A percentile compares a stretch with the other conserved stretches of the same genome.
These are phyloP conservation scores for cattle (Bos taurus) DNA, from an alignment of 2,113 vertebrate species.

Conservation along the genomic window DNA sequence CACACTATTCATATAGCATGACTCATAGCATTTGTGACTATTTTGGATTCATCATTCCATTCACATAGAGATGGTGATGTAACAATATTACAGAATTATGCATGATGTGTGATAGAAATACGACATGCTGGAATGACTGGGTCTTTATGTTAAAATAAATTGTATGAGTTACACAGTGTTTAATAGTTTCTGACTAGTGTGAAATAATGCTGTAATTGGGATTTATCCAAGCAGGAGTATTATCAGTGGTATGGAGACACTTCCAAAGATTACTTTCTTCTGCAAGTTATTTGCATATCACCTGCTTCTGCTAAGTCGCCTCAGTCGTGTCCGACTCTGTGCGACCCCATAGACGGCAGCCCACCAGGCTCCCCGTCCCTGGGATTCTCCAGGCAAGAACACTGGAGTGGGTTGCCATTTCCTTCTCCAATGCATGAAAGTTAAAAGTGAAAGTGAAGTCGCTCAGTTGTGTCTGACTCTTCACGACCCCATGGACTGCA, in stretches of 20 bases:
- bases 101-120: constrained; percentile 15
- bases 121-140: neutral
- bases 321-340: too few relatives aligned
- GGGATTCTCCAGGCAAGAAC: too few relatives aligned
- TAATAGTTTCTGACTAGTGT: neutral
- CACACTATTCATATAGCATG: constrained; percentile 15
- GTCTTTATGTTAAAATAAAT: constrained; percentile 1
- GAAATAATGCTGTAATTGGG: neutral
- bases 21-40: constrained; percentile 56
- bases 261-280: neutral
- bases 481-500: too few relatives aligned
- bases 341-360: too few relatives aligned
- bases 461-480: too few relatives aligned
- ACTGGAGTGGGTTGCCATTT: too few relatives aligned
- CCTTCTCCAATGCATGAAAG: too few relatives aligned
- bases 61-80: constrained; percentile 38
- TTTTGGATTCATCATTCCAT: constrained; percentile 60
- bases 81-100: constrained; percentile 36
- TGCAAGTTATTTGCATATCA: neutral
- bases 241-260: neutral
- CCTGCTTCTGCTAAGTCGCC: neutral
- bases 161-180: neutral
- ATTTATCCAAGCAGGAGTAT: neutral
- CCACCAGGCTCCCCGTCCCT: too few relatives aligned
- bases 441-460: too few relatives aligned